Evolutionary conservation across 2,797 vertebrate species (phyloP), one percentile per base, ranked within the genome.

Genomic region (Spea hammondii): DNA sequence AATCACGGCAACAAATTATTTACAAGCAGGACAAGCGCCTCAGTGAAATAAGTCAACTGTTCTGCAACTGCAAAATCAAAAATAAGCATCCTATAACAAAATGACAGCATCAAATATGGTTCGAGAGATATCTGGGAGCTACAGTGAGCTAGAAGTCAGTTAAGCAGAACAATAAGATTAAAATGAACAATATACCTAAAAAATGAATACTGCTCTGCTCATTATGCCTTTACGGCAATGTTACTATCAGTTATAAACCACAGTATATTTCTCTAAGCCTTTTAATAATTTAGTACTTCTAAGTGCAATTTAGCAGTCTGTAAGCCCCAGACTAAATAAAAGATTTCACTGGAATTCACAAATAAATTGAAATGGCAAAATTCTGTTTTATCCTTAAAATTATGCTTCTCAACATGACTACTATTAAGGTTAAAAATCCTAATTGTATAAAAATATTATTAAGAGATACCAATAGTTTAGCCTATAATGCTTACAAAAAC

Each of bases 91-190:
- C 46, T 60, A 46, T 68, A 72, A 78, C 67, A 73, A 67, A 57
- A 79, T 55, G 11, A 48, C 53, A 53, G 50, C 68, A 17, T 65
- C 70, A 4, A 45, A 72, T 78, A 67, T 66, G 67, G 49, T 13
- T 49, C 7, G 10, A 73, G 64, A 48, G 12, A 79, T 79, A 79
- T 59, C 64, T 79, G 4, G 62, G 64, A 68, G 77, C 77, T 79
- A 73, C 65, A 67, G 64, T 79, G 2, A 32, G 72, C 57, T 65
- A 17, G 67, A 47, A 67, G 73, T 79, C 64, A 78, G 62, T 79
- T 79, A 79, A 68, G 54, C 70, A 79, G 32, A 79, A 79, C 70
- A 72, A 50, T 71, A 46, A 79, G 70, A 78, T 73, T 64, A 72
- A 78, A 78, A 78, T 72, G 64, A 72, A 72, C 64, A 53, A 57